A percentile compares a stretch with the other conserved stretches of the same genome.
Conservation (phyloP, 1,140 invertebrate species). For the Drosophila mauritiana region DNA sequence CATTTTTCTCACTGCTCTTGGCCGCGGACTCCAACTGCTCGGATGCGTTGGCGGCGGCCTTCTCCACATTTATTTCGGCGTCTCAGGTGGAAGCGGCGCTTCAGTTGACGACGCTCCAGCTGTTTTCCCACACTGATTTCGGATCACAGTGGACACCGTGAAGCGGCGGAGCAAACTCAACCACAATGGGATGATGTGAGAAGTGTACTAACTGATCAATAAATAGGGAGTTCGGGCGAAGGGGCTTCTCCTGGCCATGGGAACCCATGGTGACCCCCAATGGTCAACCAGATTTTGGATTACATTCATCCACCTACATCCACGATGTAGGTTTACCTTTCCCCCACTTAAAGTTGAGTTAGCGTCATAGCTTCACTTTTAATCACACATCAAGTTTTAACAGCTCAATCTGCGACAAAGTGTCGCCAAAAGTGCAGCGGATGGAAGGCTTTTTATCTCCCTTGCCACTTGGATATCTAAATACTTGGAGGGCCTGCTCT, state of each 20-base stretch:
- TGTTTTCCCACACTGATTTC: slow-evolving; percentile 81
- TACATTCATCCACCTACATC: too few relatives aligned
- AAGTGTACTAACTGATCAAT: slow-evolving; percentile 45
- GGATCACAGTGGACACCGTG: slow-evolving; percentile 49
- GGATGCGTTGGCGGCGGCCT: slow-evolving; percentile 58
- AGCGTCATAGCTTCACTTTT: slow-evolving; percentile 7
- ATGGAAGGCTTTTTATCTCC: slow-evolving; percentile 11
- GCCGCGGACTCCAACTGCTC: slow-evolving; percentile 7
- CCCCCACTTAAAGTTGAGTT: background rate
- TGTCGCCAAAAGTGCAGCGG: slow-evolving; percentile 45
- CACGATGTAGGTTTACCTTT: background rate
- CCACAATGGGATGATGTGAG: slow-evolving; percentile 38
- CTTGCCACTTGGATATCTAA: slow-evolving; percentile 37
- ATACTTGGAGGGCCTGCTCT: slow-evolving; percentile 34
- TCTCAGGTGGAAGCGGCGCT: slow-evolving; percentile 38
- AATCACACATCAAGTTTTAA: slow-evolving; percentile 39
- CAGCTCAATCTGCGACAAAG: slow-evolving; percentile 50
- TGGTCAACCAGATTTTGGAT: background rate
- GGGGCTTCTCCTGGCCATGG: background rate
- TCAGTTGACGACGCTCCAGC: slow-evolving; percentile 76
- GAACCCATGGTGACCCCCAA: background rate
- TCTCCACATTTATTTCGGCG: slow-evolving; percentile 13
- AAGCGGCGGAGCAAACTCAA: slow-evolving; percentile 17
- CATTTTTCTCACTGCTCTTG: slow-evolving; percentile 57
- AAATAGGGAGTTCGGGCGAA: slow-evolving; percentile 11